phyloP scores from a whole-genome alignment of 2,113 vertebrate genomes.

The Podilymbus podiceps region DNA sequence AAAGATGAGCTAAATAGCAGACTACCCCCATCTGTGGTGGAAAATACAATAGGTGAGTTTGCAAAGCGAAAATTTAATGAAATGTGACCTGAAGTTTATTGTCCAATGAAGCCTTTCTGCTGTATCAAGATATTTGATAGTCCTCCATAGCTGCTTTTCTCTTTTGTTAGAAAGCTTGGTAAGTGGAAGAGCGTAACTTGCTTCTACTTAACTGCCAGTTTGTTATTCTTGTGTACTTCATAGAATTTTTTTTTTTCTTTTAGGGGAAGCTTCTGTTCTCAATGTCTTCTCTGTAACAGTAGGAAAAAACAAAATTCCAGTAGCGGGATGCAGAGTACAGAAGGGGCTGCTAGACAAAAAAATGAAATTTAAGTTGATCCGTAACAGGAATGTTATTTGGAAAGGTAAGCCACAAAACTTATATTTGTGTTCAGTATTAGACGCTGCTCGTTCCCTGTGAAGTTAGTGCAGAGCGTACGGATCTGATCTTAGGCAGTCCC shows the following conservation, averaged over 20 bases:
- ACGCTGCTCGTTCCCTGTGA: neutral
- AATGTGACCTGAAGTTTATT: neutral
- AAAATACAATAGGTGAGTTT: conserved; percentile 78
- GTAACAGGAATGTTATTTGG: conserved; percentile 81
- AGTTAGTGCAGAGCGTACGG: fast-evolving
- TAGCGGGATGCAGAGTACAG: conserved; percentile 94
- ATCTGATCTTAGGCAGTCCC: fast-evolving
- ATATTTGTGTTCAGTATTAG: neutral
- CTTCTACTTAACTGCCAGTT: fast-evolving
- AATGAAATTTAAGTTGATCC: conserved; percentile 83
- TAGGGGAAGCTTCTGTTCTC: conserved; percentile 86
- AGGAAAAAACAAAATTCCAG: conserved; percentile 86
- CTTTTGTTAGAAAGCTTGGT: neutral
- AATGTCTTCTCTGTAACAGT: conserved; percentile 82
- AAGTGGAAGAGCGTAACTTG: neutral
- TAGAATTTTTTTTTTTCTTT: neutral
- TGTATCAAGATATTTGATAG: neutral
- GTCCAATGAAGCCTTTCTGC: neutral
- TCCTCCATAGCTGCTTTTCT: neutral
- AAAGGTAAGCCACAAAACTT: conserved; percentile 75
- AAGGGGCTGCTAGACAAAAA: conserved; percentile 87
- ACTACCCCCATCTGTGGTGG: conserved; percentile 66
- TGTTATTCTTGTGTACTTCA: neutral
- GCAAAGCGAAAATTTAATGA: too few relatives aligned
- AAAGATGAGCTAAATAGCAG: conserved; percentile 83